phyloP scores from a whole-genome alignment of 2,888 invertebrate genomes.

The Branchellion lobata region DNA sequence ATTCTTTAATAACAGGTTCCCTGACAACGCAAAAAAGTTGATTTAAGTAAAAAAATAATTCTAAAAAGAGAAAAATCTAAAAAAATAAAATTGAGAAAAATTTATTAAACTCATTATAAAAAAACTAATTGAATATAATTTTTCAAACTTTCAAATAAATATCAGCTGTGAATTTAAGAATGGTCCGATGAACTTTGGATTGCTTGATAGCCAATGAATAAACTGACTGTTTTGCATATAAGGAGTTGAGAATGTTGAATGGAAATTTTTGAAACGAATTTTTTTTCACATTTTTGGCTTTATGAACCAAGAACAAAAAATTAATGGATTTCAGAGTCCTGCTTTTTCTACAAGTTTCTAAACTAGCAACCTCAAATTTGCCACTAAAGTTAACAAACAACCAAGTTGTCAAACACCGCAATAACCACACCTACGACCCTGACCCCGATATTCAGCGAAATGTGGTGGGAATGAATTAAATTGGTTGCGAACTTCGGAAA shows the following conservation, averaged over 20 bases:
- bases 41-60: neutral
- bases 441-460: constrained; percentile 26
- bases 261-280: neutral
- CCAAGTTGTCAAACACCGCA: neutral
- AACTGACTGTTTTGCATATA: no score
- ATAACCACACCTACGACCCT: neutral
- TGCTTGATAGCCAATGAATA: neutral
- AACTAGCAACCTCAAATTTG: neutral
- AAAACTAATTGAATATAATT: neutral
- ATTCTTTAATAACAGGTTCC: no score
- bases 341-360: neutral
- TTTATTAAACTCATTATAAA: neutral
- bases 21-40: neutral
- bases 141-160: neutral
- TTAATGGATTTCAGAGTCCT: constrained; percentile 3
- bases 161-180: neutral
- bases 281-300: no score
- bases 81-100: neutral
- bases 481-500: neutral
- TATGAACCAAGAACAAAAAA: no score
- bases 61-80: no score
- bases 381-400: neutral
- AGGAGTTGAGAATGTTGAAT: no score
- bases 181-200: neutral
- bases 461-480: constrained; percentile 4